Evolutionary conservation across 30 jellyfish, hydroid and myxozoan genomes (phyloP), one percentile per base, ranked within the genome.

Genomic region (Pseudorhiza aurosa): DNA sequence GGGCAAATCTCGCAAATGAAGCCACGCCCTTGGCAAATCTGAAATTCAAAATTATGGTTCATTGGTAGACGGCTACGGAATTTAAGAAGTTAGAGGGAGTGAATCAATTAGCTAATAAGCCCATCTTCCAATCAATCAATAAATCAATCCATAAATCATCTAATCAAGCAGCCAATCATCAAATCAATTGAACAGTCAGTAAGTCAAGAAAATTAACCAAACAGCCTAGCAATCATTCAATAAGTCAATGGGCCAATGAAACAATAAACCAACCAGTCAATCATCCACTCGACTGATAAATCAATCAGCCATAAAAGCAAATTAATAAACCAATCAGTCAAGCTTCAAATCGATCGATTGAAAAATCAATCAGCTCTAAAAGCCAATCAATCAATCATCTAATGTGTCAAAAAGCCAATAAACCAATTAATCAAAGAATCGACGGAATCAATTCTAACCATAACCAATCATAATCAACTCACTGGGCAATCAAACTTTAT

Each of bases 1-100:
- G 65, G 91, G 51, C 98, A 92, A 27, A 64, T 63, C 45, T 92
- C 98, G 57, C 98, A 92, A 40, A 92, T 35, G 47, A 92, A 92
- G 17, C 96, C 98, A 77, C 90, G 88, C 8, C 96, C 98, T 71
- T 85, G 96, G 76, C 98, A 92, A 1, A 92, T 40, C 98, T 92
- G 49, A 30, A 30, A 33, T 68, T 27, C 46, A 30, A 46, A n/a
- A n/a, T n/a, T n/a, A n/a, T n/a, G n/a, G n/a, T n/a, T 50, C 0
- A 74, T 11, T 60, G 78, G 0, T 9, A 11, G 19, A 82, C 59
- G 12, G 12, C 22, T 33, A 0, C 28, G 27, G 12, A 12, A 68
- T 37, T 0, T 75, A 12, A n/a, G 76, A 68, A n/a, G n/a, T n/a
- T n/a, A n/a, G n/a, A n/a, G 36, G 1, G 1, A 17, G 36, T 53